Evolutionary conservation across 2,797 vertebrate species (phyloP).

Genomic region (Amniataba percoides): DNA sequence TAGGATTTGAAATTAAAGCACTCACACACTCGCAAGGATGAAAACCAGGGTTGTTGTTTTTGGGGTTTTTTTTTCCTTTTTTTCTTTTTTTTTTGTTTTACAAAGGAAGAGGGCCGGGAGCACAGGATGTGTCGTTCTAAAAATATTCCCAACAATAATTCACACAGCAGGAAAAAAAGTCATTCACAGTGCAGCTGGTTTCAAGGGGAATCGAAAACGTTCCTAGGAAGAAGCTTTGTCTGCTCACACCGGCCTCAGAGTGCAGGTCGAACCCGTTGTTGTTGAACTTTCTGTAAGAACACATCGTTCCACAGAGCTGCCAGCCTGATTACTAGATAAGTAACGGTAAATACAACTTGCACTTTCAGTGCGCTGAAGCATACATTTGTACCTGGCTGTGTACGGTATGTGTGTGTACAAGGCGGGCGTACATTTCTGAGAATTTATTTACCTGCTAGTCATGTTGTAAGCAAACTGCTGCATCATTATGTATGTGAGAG

Average conservation of each 20-base stretch:
- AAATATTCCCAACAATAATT: constrained; percentile 35
- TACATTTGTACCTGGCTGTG: neutral
- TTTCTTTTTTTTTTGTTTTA: neutral
- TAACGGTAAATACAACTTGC: neutral
- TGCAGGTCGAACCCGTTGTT: too few species aligned
- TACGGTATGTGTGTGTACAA: constrained; percentile 6
- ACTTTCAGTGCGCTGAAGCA: neutral
- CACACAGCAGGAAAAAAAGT: neutral
- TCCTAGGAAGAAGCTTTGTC: constrained; percentile 10
- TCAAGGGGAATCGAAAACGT: neutral
- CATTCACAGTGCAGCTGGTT: neutral
- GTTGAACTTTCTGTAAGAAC: neutral
- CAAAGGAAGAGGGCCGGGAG: constrained; percentile 21
- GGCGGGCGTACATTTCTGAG: constrained; percentile 28
- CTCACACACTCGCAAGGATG: neutral
- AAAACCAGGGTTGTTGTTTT: too few species aligned
- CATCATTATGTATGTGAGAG: constrained; percentile 27
- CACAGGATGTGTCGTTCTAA: constrained; percentile 41
- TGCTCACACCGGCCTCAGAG: too few species aligned
- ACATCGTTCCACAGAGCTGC: constrained; percentile 19
- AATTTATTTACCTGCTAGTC: constrained; percentile 12
- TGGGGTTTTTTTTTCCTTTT: too few species aligned
- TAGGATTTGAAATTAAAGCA: too few species aligned
- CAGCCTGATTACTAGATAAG: constrained; percentile 5
- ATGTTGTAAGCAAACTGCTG: constrained; percentile 8